phyloP scores from a whole-genome alignment of 2,888 invertebrate species.

The Hermodice carunculata region DNA sequence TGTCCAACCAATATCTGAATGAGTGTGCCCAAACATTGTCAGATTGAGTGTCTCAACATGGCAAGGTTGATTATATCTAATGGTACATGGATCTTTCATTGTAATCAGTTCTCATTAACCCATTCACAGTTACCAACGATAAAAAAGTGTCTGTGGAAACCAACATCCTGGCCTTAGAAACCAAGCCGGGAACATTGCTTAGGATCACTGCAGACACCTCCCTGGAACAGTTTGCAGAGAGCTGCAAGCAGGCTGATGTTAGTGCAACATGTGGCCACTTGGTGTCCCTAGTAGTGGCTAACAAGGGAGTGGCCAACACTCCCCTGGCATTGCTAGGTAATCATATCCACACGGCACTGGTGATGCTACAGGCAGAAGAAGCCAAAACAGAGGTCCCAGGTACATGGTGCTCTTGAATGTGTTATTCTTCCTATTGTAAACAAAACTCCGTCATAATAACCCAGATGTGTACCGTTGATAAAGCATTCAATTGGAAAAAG shows the following conservation, averaged over 20 bases:
- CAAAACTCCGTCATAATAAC: too few relatives aligned
- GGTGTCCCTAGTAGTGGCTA: conserved; percentile 60
- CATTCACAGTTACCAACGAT: too few relatives aligned
- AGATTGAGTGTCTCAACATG: too few relatives aligned
- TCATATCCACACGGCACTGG: conserved; percentile 56
- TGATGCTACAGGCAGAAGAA: conserved; percentile 33
- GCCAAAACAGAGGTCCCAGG: background rate
- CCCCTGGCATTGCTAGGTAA: conserved; percentile 61
- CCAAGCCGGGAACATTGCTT: conserved; percentile 54
- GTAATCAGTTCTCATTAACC: too few relatives aligned
- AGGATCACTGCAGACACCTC: conserved; percentile 56
- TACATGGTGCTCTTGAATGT: too few relatives aligned
- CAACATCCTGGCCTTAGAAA: conserved; percentile 61
- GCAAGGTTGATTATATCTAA: too few relatives aligned
- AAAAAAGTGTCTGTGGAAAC: conserved; percentile 47
- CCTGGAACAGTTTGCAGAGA: conserved; percentile 48
- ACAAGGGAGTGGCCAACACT: conserved; percentile 56
- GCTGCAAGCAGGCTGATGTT: conserved; percentile 45
- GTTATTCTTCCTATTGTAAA: too few relatives aligned
- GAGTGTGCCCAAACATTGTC: too few relatives aligned
- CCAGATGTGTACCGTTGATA: too few relatives aligned
- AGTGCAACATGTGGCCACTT: conserved; percentile 56
- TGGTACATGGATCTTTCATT: too few relatives aligned
- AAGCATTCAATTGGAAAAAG: too few relatives aligned
- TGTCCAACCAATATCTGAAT: too few relatives aligned